Evolutionary conservation across 2,888 invertebrate species (phyloP).

Genomic region (Atherix ibis): DNA sequence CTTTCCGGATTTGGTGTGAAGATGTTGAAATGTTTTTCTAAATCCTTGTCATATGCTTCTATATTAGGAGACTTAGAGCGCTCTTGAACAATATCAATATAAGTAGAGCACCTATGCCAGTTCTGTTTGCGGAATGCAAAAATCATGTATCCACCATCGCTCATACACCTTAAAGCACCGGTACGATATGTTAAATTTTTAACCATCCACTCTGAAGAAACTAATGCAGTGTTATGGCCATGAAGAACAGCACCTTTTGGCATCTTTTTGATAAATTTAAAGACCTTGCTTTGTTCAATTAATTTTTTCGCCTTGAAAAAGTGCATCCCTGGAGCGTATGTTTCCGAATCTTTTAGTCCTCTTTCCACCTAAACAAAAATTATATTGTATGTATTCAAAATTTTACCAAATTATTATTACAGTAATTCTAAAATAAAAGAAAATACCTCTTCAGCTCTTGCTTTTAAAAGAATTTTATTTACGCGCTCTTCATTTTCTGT

Average conservation of each 20-base stretch:
- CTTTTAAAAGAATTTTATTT: conserved; percentile 1
- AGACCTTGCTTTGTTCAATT: conserved; percentile 41
- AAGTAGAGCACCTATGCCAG: conserved; percentile 19
- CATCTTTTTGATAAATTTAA: conserved; percentile 39
- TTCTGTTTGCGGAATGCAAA: conserved; percentile 20
- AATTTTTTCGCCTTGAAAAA: conserved; percentile 37
- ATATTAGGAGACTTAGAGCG: conserved; percentile 29
- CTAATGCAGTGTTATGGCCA: conserved; percentile 39
- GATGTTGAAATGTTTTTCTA: conserved; percentile 42
- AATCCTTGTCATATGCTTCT: conserved; percentile 35
- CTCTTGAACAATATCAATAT: conserved; percentile 22
- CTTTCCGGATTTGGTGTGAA: conserved; percentile 36
- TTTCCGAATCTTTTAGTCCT: conserved; percentile 25
- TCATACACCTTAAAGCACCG: conserved; percentile 25
- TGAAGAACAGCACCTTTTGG: conserved; percentile 46
- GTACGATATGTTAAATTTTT: conserved; percentile 36
- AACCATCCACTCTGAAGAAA: conserved; percentile 37
- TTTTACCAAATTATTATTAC: no score
- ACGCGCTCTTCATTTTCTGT: conserved; percentile 2
- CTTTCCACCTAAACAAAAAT: conserved; percentile 18
- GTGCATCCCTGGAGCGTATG: conserved; percentile 39
- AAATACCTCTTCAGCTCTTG: no score
- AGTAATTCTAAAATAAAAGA: no score
- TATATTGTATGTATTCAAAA: no score
- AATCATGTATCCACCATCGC: conserved; percentile 24